These are phyloP conservation scores for Carettochelys insculpta DNA, from an alignment of 2,113 vertebrate species.

Conservation along the genomic window DNA sequence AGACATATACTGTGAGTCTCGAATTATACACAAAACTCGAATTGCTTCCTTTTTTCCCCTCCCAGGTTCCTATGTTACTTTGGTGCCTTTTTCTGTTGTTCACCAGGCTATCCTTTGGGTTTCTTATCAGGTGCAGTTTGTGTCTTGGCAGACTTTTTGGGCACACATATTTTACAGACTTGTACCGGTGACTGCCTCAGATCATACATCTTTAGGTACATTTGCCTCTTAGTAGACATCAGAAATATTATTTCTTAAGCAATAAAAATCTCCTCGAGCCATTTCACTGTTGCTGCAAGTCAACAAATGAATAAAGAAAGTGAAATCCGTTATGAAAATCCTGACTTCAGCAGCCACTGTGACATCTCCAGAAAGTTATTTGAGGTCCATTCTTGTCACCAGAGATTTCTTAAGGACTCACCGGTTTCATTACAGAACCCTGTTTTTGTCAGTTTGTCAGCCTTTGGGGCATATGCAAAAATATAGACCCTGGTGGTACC, in stretches of 20 bases:
- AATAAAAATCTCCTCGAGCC: background rate
- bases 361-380: background rate
- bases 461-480: background rate
- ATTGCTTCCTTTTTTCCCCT: background rate
- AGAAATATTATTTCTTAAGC: background rate
- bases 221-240: background rate
- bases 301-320: background rate
- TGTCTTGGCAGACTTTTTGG: background rate
- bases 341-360: background rate
- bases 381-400: background rate
- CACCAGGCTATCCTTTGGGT: background rate
- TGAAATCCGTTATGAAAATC: background rate
- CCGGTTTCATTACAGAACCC: background rate
- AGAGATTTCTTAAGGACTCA: background rate
- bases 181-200: background rate
- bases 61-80: background rate
- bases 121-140: background rate
- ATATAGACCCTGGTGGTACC: background rate
- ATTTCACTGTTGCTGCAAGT: background rate
- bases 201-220: background rate
- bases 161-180: background rate
- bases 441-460: background rate
- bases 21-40: background rate
- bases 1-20: background rate
- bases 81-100: background rate